A percentile compares a stretch with the other conserved stretches of the same genome.
Evolutionary conservation across 2,797 vertebrate genomes (phyloP).

Genomic region (Nasua narica): DNA sequence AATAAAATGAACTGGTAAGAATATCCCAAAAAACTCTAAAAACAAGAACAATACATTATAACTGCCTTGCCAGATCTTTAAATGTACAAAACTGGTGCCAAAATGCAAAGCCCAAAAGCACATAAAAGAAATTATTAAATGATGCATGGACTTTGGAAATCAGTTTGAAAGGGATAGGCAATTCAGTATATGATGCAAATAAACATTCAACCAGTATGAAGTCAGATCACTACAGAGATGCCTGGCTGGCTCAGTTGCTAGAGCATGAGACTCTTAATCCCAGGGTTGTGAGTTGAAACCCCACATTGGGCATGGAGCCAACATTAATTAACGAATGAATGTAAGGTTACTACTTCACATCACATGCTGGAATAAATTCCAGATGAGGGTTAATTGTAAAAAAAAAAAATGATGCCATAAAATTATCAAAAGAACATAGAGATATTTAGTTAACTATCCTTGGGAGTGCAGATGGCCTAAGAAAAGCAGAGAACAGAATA

Average conservation of each 20-base stretch:
- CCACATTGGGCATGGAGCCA: background rate
- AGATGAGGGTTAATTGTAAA: background rate
- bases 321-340: background rate
- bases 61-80: background rate
- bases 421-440: slow-evolving; percentile 3
- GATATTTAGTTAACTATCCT: background rate
- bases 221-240: background rate
- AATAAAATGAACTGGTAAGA: background rate
- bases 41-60: background rate
- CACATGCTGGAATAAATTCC: background rate
- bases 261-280: background rate
- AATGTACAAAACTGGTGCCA: background rate
- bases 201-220: background rate
- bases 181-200: background rate
- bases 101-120: slow-evolving; percentile 2
- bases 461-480: background rate
- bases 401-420: background rate
- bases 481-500: background rate
- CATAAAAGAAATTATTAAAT: background rate
- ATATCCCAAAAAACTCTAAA: background rate
- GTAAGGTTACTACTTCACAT: background rate
- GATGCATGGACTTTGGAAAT: background rate
- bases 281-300: background rate
- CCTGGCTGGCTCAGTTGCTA: background rate
- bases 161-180: background rate